Percentiles rank a stretch among this genome's conserved stretches.
These are phyloP conservation scores for Microplitis deprimator DNA, from an alignment of 2,888 invertebrate species.

Conservation along the genomic window DNA sequence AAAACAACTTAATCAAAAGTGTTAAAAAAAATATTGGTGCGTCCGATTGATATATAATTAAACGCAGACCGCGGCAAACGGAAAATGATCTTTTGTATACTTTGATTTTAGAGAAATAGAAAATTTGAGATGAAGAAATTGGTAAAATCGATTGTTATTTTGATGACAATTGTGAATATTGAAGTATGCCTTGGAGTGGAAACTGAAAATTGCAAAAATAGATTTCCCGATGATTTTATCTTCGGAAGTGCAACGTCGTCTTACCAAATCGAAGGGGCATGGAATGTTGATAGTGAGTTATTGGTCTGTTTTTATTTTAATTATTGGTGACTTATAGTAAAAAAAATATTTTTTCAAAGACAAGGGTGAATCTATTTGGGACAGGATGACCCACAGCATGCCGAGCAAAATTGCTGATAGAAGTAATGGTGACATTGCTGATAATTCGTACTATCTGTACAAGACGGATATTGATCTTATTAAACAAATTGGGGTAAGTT, in stretches of 20 bases:
- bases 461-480: conserved; percentile 69
- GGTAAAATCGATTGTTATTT: not conserved
- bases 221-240: not conserved
- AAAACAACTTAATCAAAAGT: too few species aligned
- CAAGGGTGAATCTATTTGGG: conserved; percentile 80
- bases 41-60: too few species aligned
- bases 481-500: conserved; percentile 49
- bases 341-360: conserved; percentile 59
- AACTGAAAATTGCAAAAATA: not conserved
- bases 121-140: not conserved
- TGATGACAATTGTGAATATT: not conserved
- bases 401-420: conserved; percentile 74
- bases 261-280: not conserved
- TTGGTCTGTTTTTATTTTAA: too few species aligned
- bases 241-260: not conserved
- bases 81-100: too few species aligned
- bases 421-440: conserved; percentile 78
- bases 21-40: too few species aligned
- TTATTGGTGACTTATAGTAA: not conserved
- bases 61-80: too few species aligned
- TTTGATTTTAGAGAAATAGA: too few species aligned
- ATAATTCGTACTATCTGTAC: conserved; percentile 80
- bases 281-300: not conserved
- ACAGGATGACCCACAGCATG: conserved; percentile 75
- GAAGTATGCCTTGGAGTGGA: not conserved